phyloP scores from a whole-genome alignment of 2,797 vertebrate species.

The Sebastes iracundus region DNA sequence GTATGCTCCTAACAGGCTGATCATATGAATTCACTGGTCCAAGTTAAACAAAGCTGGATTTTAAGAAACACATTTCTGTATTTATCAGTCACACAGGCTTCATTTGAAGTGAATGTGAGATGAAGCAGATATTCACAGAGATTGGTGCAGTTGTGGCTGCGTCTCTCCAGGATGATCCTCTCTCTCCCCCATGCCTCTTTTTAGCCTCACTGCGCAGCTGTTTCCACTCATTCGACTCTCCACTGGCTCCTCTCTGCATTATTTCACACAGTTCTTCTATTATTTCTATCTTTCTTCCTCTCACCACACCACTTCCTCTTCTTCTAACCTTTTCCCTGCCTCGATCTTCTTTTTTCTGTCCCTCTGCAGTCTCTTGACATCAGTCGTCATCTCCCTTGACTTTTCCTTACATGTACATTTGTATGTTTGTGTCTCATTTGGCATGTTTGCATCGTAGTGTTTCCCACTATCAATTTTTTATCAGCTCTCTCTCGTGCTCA shows the following conservation, averaged over 20 bases:
- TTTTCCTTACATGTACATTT: neutral
- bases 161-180: neutral
- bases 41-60: neutral
- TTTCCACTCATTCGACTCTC: neutral
- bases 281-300: slow-evolving; percentile 13
- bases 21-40: neutral
- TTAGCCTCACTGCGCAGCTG: neutral
- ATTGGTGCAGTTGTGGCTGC: neutral
- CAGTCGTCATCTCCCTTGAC: neutral
- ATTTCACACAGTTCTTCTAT: slow-evolving; percentile 30
- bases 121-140: neutral
- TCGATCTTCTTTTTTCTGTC: neutral
- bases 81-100: neutral
- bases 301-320: slow-evolving; percentile 1
- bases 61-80: neutral
- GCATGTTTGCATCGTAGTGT: neutral
- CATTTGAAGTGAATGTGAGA: neutral
- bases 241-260: neutral
- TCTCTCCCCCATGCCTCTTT: neutral
- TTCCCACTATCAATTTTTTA: neutral
- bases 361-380: neutral
- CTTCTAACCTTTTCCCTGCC: slow-evolving; percentile 13
- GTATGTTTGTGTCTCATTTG: neutral
- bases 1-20: neutral
- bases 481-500: neutral